Evolutionary conservation across 2,113 vertebrate genomes (phyloP), one percentile per base, ranked within the genome.

Genomic region (Candoia aspera): DNA sequence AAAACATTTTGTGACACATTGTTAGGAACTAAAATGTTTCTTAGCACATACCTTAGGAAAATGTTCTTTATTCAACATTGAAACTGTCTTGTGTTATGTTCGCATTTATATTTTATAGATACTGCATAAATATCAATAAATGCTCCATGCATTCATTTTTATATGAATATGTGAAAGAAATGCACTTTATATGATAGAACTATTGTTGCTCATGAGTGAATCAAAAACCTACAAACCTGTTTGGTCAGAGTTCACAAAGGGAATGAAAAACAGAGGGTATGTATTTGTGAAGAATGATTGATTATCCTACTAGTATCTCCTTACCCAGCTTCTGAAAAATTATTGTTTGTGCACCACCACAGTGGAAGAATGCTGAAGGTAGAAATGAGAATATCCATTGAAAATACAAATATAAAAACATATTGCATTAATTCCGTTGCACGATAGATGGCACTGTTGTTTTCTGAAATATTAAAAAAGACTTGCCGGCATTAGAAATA

Each of bases 391-490:
- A 0, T 15, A 21, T 21, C 4, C 0, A 12, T 26, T 89, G 85
- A 24, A 11, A 55, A 23, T 4, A 5, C 0, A 21, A 37, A 1
- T 62, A 3, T 1, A 11, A 89, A 19, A 86, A 84, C 86, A 33
- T 86, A 83, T 88, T 95, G 94, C 91, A 91, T 1, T 96, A 94
- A 90, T 49, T 57, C 11, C 37, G 73, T 3, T 8, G 5, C 90
- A 94, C 97, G 93, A 96, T 92, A 97, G 98, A 92, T 98, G 98
- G 97, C 97, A 87, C 57, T 96, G 42, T 95, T 94, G 95, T 93
- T 89, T 95, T 96, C 96, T 96, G 57, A 90, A 8, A 24, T 19
- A 37, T 92, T 49, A 42, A 59, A 37, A 24, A 79, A 79, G 37
- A n/a, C 0, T 0, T 0, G 8, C 10, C 0, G 0, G 0, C 0